These are phyloP conservation scores for Brenthis daphne DNA, from an alignment of 2,888 invertebrate species.

Conservation along the genomic window DNA sequence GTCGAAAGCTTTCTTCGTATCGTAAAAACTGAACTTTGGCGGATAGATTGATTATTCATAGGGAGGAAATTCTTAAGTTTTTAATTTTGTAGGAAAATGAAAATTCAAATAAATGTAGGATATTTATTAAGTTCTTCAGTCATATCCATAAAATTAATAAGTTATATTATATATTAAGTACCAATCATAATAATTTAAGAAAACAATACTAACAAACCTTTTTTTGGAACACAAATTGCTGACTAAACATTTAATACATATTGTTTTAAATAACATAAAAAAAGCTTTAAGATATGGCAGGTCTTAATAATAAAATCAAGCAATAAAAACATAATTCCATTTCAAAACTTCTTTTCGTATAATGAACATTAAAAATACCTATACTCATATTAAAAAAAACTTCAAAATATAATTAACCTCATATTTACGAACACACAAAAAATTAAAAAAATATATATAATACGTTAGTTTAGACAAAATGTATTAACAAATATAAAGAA, in stretches of 20 bases:
- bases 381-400: neutral
- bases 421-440: slow-evolving; percentile 8
- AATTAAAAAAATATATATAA: neutral
- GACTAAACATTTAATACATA: too few species aligned
- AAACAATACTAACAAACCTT: neutral
- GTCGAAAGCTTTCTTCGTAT: too few species aligned
- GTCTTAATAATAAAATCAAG: too few species aligned
- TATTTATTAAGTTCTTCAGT: slow-evolving; percentile 28
- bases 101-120: slow-evolving; percentile 23
- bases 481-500: neutral
- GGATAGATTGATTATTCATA: too few species aligned
- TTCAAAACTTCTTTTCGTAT: neutral
- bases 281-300: too few species aligned
- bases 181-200: neutral
- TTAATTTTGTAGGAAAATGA: slow-evolving; percentile 1
- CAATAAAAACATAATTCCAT: neutral
- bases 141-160: slow-evolving; percentile 13
- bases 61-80: too few species aligned
- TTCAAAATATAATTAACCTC: neutral
- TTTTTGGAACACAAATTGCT: neutral
- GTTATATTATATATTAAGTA: slow-evolving; percentile 12
- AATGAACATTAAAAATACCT: neutral
- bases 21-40: too few species aligned
- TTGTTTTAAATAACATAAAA: too few species aligned
- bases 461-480: neutral